Evolutionary conservation across 2,113 vertebrate species (phyloP).

Genomic region (Hiodon tergisus): DNA sequence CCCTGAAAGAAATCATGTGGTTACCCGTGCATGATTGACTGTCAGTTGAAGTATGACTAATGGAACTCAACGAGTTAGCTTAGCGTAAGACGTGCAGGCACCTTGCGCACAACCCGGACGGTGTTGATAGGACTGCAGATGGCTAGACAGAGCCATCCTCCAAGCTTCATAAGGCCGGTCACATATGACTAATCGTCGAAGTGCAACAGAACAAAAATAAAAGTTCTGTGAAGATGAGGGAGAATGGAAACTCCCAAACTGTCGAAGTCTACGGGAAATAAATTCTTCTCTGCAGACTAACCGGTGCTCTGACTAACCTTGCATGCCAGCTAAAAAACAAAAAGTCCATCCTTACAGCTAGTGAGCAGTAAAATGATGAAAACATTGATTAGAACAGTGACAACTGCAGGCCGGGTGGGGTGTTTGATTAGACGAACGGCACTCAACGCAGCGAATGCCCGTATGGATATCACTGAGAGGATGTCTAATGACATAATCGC

Average conservation of each 20-base stretch:
- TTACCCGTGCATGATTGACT: constrained; percentile 26
- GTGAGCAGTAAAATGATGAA: not conserved
- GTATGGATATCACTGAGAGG: too few relatives aligned
- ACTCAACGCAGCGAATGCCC: not conserved
- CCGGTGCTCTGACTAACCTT: not conserved
- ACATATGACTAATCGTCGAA: constrained; percentile 20
- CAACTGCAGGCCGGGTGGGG: not conserved
- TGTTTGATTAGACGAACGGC: not conserved
- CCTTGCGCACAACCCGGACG: not conserved
- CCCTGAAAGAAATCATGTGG: constrained; percentile 4
- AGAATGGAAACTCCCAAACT: not conserved
- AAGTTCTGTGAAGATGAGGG: constrained; percentile 17
- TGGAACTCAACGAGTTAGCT: constrained; percentile 20
- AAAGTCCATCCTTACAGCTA: not conserved
- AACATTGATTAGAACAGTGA: constrained; percentile 5
- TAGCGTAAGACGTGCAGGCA: not conserved
- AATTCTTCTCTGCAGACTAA: constrained; percentile 9
- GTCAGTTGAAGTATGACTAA: constrained; percentile 36
- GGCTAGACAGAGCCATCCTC: constrained; percentile 18
- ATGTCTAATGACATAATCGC: not conserved
- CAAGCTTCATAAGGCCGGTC: constrained; percentile 23
- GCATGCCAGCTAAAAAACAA: not conserved
- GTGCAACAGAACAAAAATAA: constrained; percentile 25
- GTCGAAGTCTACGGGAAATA: not conserved
- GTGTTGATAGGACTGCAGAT: constrained; percentile 34